Evolutionary conservation across 1,140 invertebrate genomes (phyloP).

Genomic region (Drosophila subpulchrella): DNA sequence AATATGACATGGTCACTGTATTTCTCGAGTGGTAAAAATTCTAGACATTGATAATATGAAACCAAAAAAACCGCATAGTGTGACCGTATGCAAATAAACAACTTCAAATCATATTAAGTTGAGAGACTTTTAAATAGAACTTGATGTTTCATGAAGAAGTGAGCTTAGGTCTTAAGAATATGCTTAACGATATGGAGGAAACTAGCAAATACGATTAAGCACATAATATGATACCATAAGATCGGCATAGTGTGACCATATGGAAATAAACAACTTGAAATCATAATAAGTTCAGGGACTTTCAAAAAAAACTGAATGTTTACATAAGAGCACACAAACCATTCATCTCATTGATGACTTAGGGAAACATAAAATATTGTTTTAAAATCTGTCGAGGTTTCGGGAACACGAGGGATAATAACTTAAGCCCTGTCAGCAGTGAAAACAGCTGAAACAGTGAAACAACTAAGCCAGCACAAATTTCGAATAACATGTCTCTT

Average conservation of each 20-base stretch:
- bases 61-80: too few species aligned
- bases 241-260: too few species aligned
- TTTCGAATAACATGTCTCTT: background rate
- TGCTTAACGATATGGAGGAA: too few species aligned
- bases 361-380: constrained; percentile 1
- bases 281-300: background rate
- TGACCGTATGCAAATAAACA: background rate
- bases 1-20: too few species aligned
- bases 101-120: background rate
- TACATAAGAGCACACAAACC: background rate
- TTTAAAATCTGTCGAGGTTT: constrained; percentile 1
- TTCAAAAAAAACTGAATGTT: background rate
- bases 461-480: constrained; percentile 16
- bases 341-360: background rate
- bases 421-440: constrained; percentile 13
- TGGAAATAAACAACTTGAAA: background rate
- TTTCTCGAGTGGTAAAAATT: too few species aligned
- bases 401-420: constrained; percentile 5
- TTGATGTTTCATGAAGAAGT: too few species aligned
- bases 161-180: too few species aligned
- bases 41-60: too few species aligned
- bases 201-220: too few species aligned
- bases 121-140: too few species aligned
- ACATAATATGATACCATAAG: too few species aligned
- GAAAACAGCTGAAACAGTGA: constrained; percentile 28